Percentiles rank a stretch among this genome's conserved stretches.
These are phyloP conservation scores for Harmothoe impar DNA, from an alignment of 2,888 invertebrate genomes.

Conservation along the genomic window DNA sequence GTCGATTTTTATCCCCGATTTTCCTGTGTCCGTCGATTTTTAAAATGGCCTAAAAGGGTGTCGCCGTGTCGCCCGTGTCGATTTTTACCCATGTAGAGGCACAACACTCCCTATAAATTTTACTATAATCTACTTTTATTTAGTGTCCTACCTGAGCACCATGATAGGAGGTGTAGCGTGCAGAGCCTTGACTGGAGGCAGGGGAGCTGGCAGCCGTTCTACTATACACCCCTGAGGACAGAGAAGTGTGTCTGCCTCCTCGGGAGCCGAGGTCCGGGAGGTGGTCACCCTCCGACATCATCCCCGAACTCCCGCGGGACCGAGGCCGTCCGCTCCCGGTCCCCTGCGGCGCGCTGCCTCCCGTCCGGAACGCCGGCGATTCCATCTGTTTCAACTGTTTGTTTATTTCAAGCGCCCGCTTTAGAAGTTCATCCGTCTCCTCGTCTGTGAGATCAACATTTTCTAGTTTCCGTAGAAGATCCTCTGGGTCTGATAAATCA, in stretches of 20 bases:
- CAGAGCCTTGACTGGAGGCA: neutral
- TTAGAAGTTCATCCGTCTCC: slow-evolving; percentile 14
- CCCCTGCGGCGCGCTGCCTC: neutral
- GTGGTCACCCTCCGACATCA: neutral
- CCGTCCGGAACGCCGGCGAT: neutral
- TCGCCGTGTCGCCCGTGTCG: no score
- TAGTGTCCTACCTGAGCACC: slow-evolving; percentile 1
- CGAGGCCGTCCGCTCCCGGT: neutral
- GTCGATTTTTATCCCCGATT: no score
- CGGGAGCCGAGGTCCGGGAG: neutral
- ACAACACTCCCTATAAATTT: no score
- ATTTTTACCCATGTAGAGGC: no score
- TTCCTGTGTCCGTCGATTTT: no score
- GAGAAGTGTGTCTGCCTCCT: neutral
- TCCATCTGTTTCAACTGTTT: neutral
- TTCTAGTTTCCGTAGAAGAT: neutral
- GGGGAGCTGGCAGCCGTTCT: neutral
- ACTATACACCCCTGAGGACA: neutral
- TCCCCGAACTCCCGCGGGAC: neutral
- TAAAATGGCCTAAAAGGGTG: no score
- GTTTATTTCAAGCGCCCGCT: neutral
- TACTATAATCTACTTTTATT: no score
- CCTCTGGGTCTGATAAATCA: slow-evolving; percentile 30
- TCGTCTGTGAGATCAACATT: neutral
- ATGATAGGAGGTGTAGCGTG: slow-evolving; percentile 6